Percentiles rank a stretch among this genome's conserved stretches.
Evolutionary conservation across 1,140 invertebrate species (phyloP).

Genomic region (Drosophila guanche): DNA sequence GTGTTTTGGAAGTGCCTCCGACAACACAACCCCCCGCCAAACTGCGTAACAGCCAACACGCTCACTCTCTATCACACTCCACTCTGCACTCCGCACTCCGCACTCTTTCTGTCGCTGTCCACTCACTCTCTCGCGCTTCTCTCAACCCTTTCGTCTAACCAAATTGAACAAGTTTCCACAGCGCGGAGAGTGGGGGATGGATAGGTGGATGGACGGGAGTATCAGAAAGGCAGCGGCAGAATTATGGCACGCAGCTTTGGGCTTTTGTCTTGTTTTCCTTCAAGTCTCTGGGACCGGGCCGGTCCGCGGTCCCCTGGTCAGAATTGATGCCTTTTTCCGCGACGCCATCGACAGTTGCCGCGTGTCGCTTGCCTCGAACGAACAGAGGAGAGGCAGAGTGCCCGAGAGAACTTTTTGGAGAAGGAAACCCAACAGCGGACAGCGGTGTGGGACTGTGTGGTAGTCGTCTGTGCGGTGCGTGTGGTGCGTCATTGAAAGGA

Average conservation of each 20-base stretch:
- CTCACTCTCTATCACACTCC: conserved; percentile 4
- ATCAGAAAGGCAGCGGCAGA: conserved; percentile 10
- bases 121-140: conserved; percentile 2
- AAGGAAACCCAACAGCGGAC: conserved; percentile 8
- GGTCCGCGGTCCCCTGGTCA: conserved; percentile 23
- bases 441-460: conserved; percentile 20
- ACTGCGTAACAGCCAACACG: neutral
- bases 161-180: conserved; percentile 74
- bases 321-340: conserved; percentile 79
- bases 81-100: neutral
- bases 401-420: conserved; percentile 7
- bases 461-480: neutral
- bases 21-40: conserved; percentile 22
- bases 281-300: conserved; percentile 36
- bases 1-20: conserved; percentile 37
- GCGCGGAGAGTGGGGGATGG: conserved; percentile 24
- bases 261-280: conserved; percentile 73
- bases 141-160: conserved; percentile 67
- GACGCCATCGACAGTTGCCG: conserved; percentile 64
- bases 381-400: conserved; percentile 46
- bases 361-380: conserved; percentile 63
- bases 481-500: conserved; percentile 6
- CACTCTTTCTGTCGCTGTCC: conserved; percentile 4
- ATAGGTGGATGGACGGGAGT: neutral
- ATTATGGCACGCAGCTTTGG: conserved; percentile 75